Percentiles rank a stretch among this genome's conserved stretches.
phyloP scores from a whole-genome alignment of 1,140 invertebrate genomes.

The Tribolium castaneum region DNA sequence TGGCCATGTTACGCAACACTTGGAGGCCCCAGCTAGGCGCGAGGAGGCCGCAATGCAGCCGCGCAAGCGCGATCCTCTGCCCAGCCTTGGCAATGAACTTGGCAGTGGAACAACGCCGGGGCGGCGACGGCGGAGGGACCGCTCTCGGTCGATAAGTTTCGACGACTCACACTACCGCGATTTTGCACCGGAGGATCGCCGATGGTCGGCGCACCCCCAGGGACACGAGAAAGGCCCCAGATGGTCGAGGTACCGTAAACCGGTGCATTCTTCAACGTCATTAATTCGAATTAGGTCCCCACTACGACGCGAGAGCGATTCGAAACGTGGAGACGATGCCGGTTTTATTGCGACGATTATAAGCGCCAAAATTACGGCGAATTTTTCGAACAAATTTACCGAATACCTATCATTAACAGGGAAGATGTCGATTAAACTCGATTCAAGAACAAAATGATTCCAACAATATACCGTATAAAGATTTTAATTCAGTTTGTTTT shows the following conservation, averaged over 20 bases:
- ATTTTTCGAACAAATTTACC: not conserved
- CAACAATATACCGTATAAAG: too few relatives aligned
- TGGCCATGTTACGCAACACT: conserved; percentile 57
- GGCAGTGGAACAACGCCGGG: conserved; percentile 62
- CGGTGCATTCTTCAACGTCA: not conserved
- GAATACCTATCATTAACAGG: not conserved
- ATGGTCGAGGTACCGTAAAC: not conserved
- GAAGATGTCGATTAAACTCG: too few relatives aligned
- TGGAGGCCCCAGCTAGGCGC: conserved; percentile 64
- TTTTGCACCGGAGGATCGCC: not conserved
- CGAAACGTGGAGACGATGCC: not conserved
- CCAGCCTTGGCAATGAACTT: conserved; percentile 72
- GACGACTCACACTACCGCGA: conserved; percentile 56
- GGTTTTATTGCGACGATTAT: not conserved
- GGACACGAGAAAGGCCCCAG: not conserved
- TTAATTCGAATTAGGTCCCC: conserved; percentile 18
- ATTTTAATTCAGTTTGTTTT: too few relatives aligned
- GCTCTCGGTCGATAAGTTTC: conserved; percentile 54
- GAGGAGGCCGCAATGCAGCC: conserved; percentile 69
- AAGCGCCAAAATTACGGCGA: not conserved
- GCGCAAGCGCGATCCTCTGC: conserved; percentile 67
- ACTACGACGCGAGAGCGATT: not conserved
- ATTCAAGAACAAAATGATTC: too few relatives aligned
- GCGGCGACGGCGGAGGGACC: conserved; percentile 55
- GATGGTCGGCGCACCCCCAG: not conserved